phyloP scores from a whole-genome alignment of 2,888 invertebrate genomes.

The Bursaphelenchus okinawaensis region DNA sequence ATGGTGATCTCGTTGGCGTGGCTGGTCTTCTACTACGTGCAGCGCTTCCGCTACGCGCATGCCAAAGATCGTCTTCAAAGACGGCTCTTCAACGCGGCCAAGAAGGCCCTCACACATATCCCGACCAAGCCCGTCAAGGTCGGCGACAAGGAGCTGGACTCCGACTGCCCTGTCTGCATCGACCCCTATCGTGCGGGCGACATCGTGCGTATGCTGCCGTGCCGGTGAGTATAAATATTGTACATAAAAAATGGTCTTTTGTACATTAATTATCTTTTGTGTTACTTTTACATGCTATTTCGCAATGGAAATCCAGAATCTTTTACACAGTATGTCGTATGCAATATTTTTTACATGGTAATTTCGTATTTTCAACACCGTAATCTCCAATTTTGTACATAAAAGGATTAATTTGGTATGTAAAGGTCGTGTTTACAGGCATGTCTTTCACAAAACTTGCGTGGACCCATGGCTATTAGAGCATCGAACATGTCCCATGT shows the following conservation, averaged over 20 bases:
- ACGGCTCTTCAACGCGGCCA: constrained; percentile 80
- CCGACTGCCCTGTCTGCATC: constrained; percentile 86
- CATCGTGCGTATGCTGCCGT: constrained; percentile 79
- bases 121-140: constrained; percentile 80
- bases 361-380: too few species aligned
- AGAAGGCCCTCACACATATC: constrained; percentile 85
- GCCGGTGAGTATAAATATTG: constrained; percentile 69
- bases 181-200: constrained; percentile 83
- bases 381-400: too few species aligned
- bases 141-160: constrained; percentile 79
- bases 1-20: constrained; percentile 90
- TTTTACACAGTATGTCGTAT: too few species aligned
- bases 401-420: too few species aligned
- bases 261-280: too few species aligned
- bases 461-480: constrained; percentile 93
- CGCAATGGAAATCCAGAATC: too few species aligned
- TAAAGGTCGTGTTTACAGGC: constrained; percentile 66
- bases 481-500: constrained; percentile 91
- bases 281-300: too few species aligned
- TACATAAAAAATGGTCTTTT: too few species aligned
- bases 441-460: constrained; percentile 89
- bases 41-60: constrained; percentile 85
- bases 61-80: constrained; percentile 79
- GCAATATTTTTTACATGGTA: too few species aligned
- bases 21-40: constrained; percentile 92